Percentiles rank a stretch among this genome's conserved stretches.
phyloP scores from a whole-genome alignment of 2,113 vertebrate species.

The Egretta garzetta region DNA sequence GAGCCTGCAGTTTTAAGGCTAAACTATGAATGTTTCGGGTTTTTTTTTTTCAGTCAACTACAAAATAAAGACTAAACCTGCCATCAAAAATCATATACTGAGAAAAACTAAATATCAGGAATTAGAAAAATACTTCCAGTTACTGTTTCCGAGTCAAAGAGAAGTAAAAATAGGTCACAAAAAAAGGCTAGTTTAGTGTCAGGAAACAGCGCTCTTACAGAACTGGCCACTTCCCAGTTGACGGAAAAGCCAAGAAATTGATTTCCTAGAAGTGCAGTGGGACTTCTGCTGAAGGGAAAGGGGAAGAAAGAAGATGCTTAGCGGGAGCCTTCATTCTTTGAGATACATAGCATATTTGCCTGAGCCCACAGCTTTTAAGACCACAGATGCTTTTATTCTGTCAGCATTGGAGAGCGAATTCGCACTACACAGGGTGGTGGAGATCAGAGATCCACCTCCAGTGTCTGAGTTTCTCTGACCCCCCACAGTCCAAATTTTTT shows the following conservation, averaged over 20 bases:
- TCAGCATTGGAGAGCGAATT: neutral
- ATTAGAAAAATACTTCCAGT: neutral
- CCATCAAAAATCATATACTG: neutral
- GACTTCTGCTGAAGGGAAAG: neutral
- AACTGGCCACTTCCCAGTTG: neutral
- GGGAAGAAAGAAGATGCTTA: neutral
- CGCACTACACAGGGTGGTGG: neutral
- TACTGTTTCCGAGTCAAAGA: neutral
- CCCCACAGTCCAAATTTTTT: neutral
- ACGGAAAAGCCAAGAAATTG: neutral
- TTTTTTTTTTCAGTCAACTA: neutral
- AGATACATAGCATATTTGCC: neutral
- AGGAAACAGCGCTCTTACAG: neutral
- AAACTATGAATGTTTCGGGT: neutral
- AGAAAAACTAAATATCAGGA: neutral
- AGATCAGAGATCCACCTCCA: neutral
- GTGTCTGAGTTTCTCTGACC: neutral
- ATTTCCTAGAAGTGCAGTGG: neutral
- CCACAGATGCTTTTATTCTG: neutral
- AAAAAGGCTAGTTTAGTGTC: neutral
- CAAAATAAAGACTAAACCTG: neutral
- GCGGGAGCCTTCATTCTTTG: neutral
- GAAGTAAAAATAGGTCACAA: neutral
- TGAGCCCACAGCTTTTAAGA: neutral
- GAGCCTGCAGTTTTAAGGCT: neutral